Evolutionary conservation across 1,140 invertebrate genomes (phyloP), one percentile per base, ranked within the genome.

Genomic region (Drosophila melanica): DNA sequence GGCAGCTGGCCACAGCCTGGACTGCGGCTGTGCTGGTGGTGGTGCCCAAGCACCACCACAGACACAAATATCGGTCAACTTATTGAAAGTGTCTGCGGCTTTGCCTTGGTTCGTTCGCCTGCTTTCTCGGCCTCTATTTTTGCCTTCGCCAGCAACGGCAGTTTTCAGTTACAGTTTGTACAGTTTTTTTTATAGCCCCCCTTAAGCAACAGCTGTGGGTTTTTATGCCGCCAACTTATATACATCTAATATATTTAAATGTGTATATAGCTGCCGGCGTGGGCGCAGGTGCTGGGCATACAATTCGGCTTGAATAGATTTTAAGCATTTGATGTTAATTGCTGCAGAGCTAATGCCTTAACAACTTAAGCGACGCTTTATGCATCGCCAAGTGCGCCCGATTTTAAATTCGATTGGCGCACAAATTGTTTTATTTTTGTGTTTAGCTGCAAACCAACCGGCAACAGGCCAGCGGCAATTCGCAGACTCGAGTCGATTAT

Each of bases 11-110:
- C 37, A 18, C 16, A 45, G 23, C 2, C 4, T 16, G 16, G 6
- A 7, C 27, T 33, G 27, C 4, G 37, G 16, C 10, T 30, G 27
- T 33, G 51, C n/a, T n/a, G n/a, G n/a, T 20, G 35, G 12, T 42
- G 41, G 14, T 3, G 55, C 55, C 42, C 20, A 23, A 23, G 16
- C 70, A 64, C 35, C 70, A 64, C 35, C 44, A 33, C 70, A 68
- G 55, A 68, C 55, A 73, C 65, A 73, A 73, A 73, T 73, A 75
- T 75, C 53, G 72, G 72, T 70, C 67, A 70, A 71, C 59, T 64
- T 75, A 70, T 75, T 75, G 72, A 75, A 75, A 75, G 66, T 70
- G 72, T 75, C 72, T 75, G 72, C 72, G 67, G 59, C 42, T 75
- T 55, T 47, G 39, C 30, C 57, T 63, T 63, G 37, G 39, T 50